A percentile compares a stretch with the other conserved stretches of the same genome.
phyloP scores from a whole-genome alignment of 1,140 invertebrate genomes.

The Scaptomyza graminum region DNA sequence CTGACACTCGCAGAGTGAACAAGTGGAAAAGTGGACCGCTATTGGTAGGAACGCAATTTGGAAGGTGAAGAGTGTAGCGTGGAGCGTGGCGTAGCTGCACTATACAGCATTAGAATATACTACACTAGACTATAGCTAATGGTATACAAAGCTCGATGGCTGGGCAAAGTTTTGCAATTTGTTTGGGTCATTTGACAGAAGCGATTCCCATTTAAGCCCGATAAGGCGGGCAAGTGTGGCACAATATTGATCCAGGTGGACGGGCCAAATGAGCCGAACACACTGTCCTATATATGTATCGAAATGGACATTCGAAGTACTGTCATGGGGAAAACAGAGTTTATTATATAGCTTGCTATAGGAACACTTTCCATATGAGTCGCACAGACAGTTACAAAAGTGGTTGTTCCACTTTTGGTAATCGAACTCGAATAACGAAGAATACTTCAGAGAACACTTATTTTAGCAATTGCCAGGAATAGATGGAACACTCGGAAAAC shows the following conservation, averaged over 20 bases:
- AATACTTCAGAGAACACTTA: no score
- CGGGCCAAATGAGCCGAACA: conserved; percentile 13
- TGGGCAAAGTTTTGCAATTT: conserved; percentile 68
- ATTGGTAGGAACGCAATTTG: neutral
- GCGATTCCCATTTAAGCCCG: conserved; percentile 58
- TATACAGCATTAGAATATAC: conserved; percentile 27
- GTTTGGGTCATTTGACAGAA: conserved; percentile 66
- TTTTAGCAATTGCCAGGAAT: no score
- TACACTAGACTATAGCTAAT: conserved; percentile 48
- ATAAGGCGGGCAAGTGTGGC: neutral
- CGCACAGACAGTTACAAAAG: no score
- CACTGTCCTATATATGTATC: neutral
- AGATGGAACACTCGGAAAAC: no score
- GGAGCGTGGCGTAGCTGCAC: conserved; percentile 9
- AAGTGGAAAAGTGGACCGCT: conserved; percentile 1
- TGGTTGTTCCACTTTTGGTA: no score
- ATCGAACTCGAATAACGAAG: no score
- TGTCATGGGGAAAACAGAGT: neutral
- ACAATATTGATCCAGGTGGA: conserved; percentile 4
- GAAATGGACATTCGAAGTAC: neutral
- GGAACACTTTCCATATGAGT: no score
- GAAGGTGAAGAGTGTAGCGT: neutral
- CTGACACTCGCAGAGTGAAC: conserved; percentile 41
- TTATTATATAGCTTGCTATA: neutral
- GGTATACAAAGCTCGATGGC: conserved; percentile 61